Evolutionary conservation across 2,888 invertebrate species (phyloP).

Genomic region (Pharmacophagus antenor): DNA sequence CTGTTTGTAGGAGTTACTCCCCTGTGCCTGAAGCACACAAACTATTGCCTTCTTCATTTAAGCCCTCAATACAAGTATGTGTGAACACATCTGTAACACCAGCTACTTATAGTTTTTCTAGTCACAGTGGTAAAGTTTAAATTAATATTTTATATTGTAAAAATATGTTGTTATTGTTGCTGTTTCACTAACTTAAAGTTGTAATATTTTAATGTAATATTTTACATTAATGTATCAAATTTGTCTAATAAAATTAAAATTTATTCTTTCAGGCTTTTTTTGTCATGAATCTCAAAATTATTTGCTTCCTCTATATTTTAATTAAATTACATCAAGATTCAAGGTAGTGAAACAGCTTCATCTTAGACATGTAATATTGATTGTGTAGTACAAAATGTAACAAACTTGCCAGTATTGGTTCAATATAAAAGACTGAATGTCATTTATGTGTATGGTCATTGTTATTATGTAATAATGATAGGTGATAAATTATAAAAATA

Average conservation of each 20-base stretch:
- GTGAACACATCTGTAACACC: slow-evolving; percentile 77
- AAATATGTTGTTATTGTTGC: slow-evolving; percentile 44
- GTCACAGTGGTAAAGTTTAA: slow-evolving; percentile 75
- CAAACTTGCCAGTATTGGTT: slow-evolving; percentile 82
- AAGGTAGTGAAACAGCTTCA: slow-evolving; percentile 69
- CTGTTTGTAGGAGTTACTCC: slow-evolving; percentile 69
- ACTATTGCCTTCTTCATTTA: slow-evolving; percentile 75
- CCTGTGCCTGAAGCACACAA: slow-evolving; percentile 76
- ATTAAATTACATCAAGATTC: slow-evolving; percentile 32
- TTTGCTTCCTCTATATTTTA: neutral
- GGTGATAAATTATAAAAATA: slow-evolving; percentile 35
- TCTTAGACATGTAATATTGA: slow-evolving; percentile 56
- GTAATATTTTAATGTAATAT: slow-evolving; percentile 5
- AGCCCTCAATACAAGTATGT: slow-evolving; percentile 78
- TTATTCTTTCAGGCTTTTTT: neutral
- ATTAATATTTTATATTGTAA: slow-evolving; percentile 38
- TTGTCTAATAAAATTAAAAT: neutral
- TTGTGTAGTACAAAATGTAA: slow-evolving; percentile 79
- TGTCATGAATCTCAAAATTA: slow-evolving; percentile 24
- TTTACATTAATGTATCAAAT: neutral
- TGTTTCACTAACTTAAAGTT: slow-evolving; percentile 64
- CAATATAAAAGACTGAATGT: slow-evolving; percentile 79
- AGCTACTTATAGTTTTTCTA: slow-evolving; percentile 80
- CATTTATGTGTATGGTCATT: slow-evolving; percentile 67
- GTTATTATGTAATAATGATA: slow-evolving; percentile 64